Evolutionary conservation across 1,140 invertebrate genomes (phyloP).

Genomic region (Linepithema humile): DNA sequence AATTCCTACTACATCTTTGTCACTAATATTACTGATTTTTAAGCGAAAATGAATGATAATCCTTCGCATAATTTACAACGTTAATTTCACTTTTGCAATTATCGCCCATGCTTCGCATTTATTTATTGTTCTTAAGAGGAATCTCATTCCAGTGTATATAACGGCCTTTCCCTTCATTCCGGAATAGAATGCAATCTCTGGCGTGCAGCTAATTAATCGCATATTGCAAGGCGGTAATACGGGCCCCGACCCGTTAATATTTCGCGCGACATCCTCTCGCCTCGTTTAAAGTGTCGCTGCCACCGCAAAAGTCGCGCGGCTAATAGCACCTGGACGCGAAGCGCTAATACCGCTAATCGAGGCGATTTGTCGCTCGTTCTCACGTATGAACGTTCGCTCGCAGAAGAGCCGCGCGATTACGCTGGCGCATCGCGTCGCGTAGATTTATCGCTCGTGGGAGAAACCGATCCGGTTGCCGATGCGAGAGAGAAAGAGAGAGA

Average conservation of each 20-base stretch:
- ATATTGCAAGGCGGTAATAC: conserved; percentile 7
- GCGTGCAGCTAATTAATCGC: conserved; percentile 40
- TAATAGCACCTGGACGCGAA: not conserved
- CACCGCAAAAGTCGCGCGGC: not conserved
- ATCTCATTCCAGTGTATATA: not conserved
- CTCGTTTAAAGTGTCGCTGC: conserved; percentile 12
- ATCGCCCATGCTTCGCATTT: not conserved
- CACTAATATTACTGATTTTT: not conserved
- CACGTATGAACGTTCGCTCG: not conserved
- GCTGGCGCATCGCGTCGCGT: not conserved
- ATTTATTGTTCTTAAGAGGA: not conserved
- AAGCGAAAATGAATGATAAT: not conserved
- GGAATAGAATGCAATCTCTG: conserved; percentile 15
- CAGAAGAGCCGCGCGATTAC: conserved; percentile 34
- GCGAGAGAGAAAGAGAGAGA: not conserved
- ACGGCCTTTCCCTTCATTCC: not conserved
- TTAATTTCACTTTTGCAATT: conserved; percentile 5
- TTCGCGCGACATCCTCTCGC: not conserved
- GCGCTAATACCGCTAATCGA: conserved; percentile 47
- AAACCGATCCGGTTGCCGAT: conserved; percentile 11
- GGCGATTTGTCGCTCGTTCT: conserved; percentile 44
- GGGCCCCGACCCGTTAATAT: conserved; percentile 19
- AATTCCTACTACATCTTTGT: not conserved
- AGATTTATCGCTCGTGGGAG: conserved; percentile 38
- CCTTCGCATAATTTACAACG: not conserved